Evolutionary conservation across 2,113 vertebrate species (phyloP).

Genomic region (Alethe diademata): DNA sequence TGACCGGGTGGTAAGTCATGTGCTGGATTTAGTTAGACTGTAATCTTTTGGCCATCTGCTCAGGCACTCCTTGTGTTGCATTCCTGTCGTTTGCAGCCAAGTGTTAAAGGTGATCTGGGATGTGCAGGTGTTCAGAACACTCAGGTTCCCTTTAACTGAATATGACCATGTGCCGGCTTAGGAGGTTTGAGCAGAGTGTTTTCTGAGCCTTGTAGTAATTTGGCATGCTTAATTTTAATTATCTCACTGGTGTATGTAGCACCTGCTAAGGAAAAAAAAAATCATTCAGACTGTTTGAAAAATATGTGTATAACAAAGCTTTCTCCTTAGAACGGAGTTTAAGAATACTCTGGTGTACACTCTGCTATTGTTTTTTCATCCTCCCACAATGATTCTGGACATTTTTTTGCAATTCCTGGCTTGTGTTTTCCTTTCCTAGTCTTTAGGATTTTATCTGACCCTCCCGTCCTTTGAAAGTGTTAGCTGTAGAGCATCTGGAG

Average conservation of each 20-base stretch:
- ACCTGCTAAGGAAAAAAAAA: background rate
- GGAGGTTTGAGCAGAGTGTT: background rate
- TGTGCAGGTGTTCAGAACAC: background rate
- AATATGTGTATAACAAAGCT: background rate
- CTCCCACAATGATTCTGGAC: background rate
- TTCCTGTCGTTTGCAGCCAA: background rate
- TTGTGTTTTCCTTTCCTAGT: background rate
- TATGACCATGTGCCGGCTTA: accelerated
- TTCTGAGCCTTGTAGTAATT: background rate
- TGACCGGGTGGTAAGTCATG: background rate
- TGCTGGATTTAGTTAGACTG: conserved; percentile 42
- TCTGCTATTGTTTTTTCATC: background rate
- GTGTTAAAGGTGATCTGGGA: background rate
- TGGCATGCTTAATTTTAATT: background rate
- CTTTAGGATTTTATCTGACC: background rate
- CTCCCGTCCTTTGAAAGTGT: background rate
- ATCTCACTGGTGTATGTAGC: background rate
- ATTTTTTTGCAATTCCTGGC: background rate
- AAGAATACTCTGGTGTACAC: background rate
- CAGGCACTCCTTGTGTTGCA: background rate
- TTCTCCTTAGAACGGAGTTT: background rate
- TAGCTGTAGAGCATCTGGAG: background rate
- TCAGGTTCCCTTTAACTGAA: background rate
- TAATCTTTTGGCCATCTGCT: conserved; percentile 68
- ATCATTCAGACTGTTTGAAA: background rate